Conservation (phyloP, 2,797 vertebrate species). For the Peromyscus aztecus region DNA sequence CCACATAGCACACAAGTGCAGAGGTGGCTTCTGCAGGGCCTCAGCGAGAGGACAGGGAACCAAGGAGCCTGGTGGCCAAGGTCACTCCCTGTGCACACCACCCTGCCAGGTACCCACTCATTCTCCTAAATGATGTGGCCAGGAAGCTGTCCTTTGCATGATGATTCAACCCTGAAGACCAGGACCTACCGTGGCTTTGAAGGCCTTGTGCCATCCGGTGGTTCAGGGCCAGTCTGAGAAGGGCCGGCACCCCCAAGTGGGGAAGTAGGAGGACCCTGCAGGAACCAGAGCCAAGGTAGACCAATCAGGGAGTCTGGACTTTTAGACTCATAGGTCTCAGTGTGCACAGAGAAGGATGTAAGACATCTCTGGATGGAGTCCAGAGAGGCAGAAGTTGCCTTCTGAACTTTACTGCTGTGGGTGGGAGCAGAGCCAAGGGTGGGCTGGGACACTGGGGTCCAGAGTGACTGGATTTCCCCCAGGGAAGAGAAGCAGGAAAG, state of each 20-base stretch:
- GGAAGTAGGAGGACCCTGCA: constrained; percentile 80
- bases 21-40: background rate
- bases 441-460: background rate
- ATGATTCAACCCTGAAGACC: background rate
- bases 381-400: background rate
- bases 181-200: background rate
- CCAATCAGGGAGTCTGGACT: background rate
- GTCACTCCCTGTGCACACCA: background rate
- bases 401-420: background rate
- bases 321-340: background rate
- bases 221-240: background rate
- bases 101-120: background rate
- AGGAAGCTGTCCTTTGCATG: background rate
- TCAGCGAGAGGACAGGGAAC: background rate
- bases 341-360: background rate
- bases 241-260: constrained; percentile 80
- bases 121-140: background rate
- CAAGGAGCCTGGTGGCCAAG: background rate
- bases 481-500: background rate
- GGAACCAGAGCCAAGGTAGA: background rate
- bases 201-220: background rate
- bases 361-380: background rate
- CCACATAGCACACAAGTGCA: background rate
- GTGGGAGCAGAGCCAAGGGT: background rate
- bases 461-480: background rate